phyloP scores from a whole-genome alignment of 2,888 invertebrate genomes.

The Cataglyphis altisquamis region DNA sequence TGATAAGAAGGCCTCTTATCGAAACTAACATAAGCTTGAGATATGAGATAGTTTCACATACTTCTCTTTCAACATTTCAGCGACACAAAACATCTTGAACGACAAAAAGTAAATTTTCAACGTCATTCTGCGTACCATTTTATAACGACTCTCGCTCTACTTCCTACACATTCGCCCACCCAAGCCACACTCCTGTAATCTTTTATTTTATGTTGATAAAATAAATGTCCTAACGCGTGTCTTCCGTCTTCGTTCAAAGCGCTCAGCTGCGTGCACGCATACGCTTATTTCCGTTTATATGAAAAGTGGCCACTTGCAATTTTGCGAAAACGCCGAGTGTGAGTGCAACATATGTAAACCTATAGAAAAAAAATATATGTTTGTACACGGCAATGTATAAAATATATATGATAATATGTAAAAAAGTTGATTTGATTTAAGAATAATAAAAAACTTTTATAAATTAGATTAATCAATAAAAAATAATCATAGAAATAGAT shows the following conservation, averaged over 20 bases:
- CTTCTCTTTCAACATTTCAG: background rate
- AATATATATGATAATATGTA: background rate
- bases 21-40: background rate
- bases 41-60: background rate
- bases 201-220: slow-evolving; percentile 43
- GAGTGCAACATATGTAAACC: background rate
- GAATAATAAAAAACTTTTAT: background rate
- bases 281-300: background rate
- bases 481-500: background rate
- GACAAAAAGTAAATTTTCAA: slow-evolving; percentile 16
- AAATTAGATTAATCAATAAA: background rate
- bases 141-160: slow-evolving; percentile 23
- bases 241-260: slow-evolving; percentile 47
- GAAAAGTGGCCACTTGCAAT: slow-evolving; percentile 35
- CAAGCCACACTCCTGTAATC: slow-evolving; percentile 28
- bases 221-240: slow-evolving; percentile 36
- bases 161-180: slow-evolving; percentile 35
- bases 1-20: background rate
- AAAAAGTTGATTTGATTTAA: background rate
- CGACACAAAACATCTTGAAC: background rate
- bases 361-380: slow-evolving; percentile 18
- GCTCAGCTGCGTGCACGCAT: slow-evolving; percentile 30
- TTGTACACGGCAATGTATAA: background rate
- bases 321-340: slow-evolving; percentile 36
- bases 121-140: slow-evolving; percentile 33